Conservation (phyloP, 2,113 vertebrate genomes). For the Paraplagusia blochii region DNA sequence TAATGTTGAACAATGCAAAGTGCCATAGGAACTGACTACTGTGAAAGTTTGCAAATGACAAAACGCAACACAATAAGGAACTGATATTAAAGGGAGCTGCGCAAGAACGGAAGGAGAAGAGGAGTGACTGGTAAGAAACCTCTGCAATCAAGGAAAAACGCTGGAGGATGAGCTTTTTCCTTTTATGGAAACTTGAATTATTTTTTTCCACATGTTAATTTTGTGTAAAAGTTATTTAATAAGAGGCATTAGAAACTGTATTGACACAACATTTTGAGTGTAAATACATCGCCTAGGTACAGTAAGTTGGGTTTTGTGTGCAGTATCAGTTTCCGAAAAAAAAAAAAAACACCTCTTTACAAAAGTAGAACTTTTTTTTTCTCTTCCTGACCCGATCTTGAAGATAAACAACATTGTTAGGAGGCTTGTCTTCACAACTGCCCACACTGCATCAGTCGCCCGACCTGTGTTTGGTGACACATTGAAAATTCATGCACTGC, state of each 20-base stretch:
- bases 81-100: conserved; percentile 23
- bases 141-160: conserved; percentile 61
- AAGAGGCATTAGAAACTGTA: conserved; percentile 43
- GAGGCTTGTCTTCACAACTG: conserved; percentile 33
- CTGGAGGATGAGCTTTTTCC: conserved; percentile 66
- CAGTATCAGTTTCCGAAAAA: conserved; percentile 55
- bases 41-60: conserved; percentile 40
- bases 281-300: conserved; percentile 70
- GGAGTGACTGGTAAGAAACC: conserved; percentile 45
- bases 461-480: conserved; percentile 47
- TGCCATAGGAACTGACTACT: conserved; percentile 80
- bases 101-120: conserved; percentile 37
- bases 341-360: conserved; percentile 31
- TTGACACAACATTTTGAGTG: conserved; percentile 56
- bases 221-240: conserved; percentile 62
- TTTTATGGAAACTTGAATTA: conserved; percentile 79
- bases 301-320: conserved; percentile 72
- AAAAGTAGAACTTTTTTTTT: conserved; percentile 23
- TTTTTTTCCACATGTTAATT: conserved; percentile 61
- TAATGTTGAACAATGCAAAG: conserved; percentile 86
- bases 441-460: conserved; percentile 31
- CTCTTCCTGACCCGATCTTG: conserved; percentile 31
- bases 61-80: conserved; percentile 24
- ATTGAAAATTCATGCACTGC: conserved; percentile 43
- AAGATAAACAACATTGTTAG: conserved; percentile 41